Percentiles rank a stretch among this genome's conserved stretches.
phyloP scores from a whole-genome alignment of 2,797 vertebrate species.

The Distichodus sexfasciatus region DNA sequence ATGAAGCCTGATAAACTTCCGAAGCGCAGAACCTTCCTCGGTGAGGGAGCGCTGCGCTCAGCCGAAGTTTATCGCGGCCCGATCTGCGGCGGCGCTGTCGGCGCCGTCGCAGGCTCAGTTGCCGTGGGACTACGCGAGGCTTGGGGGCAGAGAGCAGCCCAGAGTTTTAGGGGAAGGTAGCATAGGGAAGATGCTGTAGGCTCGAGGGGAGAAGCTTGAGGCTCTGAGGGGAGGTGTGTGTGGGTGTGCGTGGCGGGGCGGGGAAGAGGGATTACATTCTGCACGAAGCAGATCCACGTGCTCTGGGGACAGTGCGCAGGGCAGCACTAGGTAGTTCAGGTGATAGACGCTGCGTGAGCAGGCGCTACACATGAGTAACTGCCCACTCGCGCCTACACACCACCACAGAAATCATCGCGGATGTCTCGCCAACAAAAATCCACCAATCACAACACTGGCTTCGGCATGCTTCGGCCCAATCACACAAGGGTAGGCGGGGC shows the following conservation, averaged over 20 bases:
- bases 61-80: background rate
- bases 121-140: background rate
- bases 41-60: background rate
- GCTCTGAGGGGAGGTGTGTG: background rate
- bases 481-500: slow-evolving; percentile 16
- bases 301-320: slow-evolving; percentile 85
- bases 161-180: background rate
- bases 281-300: slow-evolving; percentile 87
- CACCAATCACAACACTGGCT: slow-evolving; percentile 47
- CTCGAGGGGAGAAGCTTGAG: background rate
- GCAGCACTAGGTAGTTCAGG: slow-evolving; percentile 83
- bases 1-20: slow-evolving; percentile 27
- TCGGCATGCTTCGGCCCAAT: slow-evolving; percentile 21
- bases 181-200: background rate
- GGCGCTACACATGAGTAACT: slow-evolving; percentile 85
- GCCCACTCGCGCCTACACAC: slow-evolving; percentile 85
- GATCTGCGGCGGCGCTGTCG: background rate
- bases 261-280: too few species aligned
- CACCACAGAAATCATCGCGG: slow-evolving; percentile 87
- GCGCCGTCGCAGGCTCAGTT: background rate
- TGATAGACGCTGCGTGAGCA: slow-evolving; percentile 86
- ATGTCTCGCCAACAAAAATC: slow-evolving; percentile 73
- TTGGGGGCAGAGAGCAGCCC: background rate
- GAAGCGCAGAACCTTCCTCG: slow-evolving; percentile 39
- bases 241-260: too few species aligned